Evolutionary conservation across 64 coral and sea anemone species (phyloP), one percentile per base, ranked within the genome.

Genomic region (Astreopora myriophthalma): DNA sequence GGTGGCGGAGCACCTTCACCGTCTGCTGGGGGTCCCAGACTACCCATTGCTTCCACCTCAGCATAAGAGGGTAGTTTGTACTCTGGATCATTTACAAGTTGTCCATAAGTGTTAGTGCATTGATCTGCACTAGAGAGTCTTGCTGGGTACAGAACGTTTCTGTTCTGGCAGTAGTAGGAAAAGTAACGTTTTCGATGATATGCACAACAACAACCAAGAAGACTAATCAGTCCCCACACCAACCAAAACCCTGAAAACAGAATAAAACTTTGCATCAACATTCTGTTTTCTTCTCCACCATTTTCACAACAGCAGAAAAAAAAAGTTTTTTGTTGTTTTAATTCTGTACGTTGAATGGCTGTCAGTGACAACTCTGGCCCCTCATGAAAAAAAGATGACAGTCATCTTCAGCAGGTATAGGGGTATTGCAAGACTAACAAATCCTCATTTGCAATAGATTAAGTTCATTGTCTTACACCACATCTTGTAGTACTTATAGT

Each of bases 121-220:
- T 48, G 38, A 25, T 6, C 5, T 60, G 2, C 36, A 79, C 40
- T 22, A 51, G 14, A 3, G 12, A 25, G 60, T 65, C 28, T 25
- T 31, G 63, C 71, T 52, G 74, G 60, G 75, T 79, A 90, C 17
- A 76, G 19, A 68, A 79, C 80, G n/a, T 70, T 68, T 24, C 60
- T 80, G 36, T 80, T 46, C n/a, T 83, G 34, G 19, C 78, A 40
- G 34, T 92, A 51, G 9, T 27, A 34, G 34, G 65, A 48, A 60
- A 48, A 60, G 3, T 85, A 25, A 57, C 32, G 27, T 73, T 69
- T 92, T 26, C 65, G 69, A 22, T 85, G 71, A 34, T 92, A 92
- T 85, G 79, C 89, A 85, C 89, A 92, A 23, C 73, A 62, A 75
- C 89, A 92, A 6, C 60, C 89, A 60, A 92, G 37, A 20, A 92